Base-by-base conservation (phyloP, 2,797 vertebrate genomes). In the Hipposideros larvatus region DNA sequence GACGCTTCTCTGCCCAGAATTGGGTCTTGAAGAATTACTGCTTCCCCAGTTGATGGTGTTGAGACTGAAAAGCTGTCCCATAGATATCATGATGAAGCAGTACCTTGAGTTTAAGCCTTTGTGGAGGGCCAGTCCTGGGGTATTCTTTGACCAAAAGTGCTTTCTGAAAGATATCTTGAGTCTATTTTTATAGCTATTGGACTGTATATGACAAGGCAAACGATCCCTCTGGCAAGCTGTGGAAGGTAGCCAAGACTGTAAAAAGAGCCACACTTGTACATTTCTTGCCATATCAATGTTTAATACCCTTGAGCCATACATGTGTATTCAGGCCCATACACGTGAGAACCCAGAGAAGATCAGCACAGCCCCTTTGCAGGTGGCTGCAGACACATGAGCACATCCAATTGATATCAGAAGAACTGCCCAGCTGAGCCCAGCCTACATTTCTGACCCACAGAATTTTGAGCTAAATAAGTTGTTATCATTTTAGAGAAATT, bases 391-490 rank as follows among this genome's bases (percentile, higher is more conserved):
- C 8, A 51, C 28, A 16, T 18, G 43, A 57, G n/a, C 13, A 2
- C 66, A 71, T 34, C 28, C 11, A 88, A 31, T 5, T 19, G 46
- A 85, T 53, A 73, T 34, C 18, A 87, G 48, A 82, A 95, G 66
- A 92, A 70, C 43, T 34, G 11, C 9, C 51, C 55, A 61, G 61
- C 65, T 31, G 51, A 88, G 21, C 21, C 10, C 0, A 37, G 22
- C n/a, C 90, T 46, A 71, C 55, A 91, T 34, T 94, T 95, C 19
- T 79, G 71, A 84, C 18, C 65, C 37, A 37, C 18, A 82, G 51
- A 83, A 70, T n/a, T 97, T 22, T 57, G 41, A 94, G 31, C 41
- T 85, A 90, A 78, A 59, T 57, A 70, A 59, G n/a, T 22, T 87
- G 28, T 51, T 34, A 53, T 16, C 28, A 14, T 53, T 92, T 79